Base-by-base conservation (phyloP, 2,888 invertebrate genomes). In the Acronicta leporina region DNA sequence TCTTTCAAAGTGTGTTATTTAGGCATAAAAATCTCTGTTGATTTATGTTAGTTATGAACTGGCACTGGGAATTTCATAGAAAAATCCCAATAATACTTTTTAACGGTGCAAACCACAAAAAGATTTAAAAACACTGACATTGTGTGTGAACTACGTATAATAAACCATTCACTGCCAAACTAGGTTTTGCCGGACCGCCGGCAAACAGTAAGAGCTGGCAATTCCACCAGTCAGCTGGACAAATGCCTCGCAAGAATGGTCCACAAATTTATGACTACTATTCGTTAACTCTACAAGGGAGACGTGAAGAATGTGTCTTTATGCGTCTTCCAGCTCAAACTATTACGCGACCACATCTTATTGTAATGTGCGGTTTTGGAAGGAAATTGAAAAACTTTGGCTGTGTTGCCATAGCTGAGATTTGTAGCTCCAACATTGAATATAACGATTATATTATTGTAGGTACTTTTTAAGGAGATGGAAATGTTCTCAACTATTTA, bases 191-290 rank as follows among this genome's bases (percentile, higher is more conserved):
- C 62, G 72, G 69, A 77, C 79, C 76, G 60, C 77, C 74, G 78
- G 79, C 81, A 82, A 82, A 83, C 81, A 81, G 82, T 81, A 80
- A 87, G 72, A 68, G 62, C 66, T 55, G 58, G 66, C 68, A 75
- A 77, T 76, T 77, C 60, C 66, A 56, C 16, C 63, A 77, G 87
- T 87, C 86, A 85, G 81, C 81, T 71, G 87, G 88, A 89, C 90
- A 90, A 90, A 90, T 89, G 88, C 83, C 83, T 79, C 81, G 75
- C 86, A 82, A 87, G 90, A 88, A 87, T 87, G 87, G 87, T 75
- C 83, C 79, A 73, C 71, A 73, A 84, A 90, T 90, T 90, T 89
- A 90, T 87, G 77, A 73, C 81, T 73, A 74, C 85, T 79, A 90
- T 90, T 85, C 83, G 89, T 90, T 87, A 86, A 79, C 79, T 76